A percentile compares a stretch with the other conserved stretches of the same genome.
phyloP scores from a whole-genome alignment of 1,140 invertebrate species.

The Meloidogyne exigua region DNA sequence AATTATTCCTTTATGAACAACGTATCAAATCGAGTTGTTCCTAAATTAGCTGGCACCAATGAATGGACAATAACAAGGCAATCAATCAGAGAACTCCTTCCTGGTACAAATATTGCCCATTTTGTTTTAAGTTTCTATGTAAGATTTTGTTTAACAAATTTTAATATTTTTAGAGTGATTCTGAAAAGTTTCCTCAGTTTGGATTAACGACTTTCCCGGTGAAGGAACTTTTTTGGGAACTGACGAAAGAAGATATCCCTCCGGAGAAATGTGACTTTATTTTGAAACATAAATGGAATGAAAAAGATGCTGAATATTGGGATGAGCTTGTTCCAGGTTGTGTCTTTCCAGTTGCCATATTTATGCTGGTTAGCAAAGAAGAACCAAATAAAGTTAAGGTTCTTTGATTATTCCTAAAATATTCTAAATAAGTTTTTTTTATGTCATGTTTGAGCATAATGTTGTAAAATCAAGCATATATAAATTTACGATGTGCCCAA shows the following conservation, averaged over 20 bases:
- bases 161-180: conserved; percentile 4
- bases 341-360: not conserved
- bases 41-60: conserved; percentile 12
- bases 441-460: conserved; percentile 13
- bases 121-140: conserved; percentile 22
- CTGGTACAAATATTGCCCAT: not conserved
- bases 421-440: not conserved
- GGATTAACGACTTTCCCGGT: conserved; percentile 4
- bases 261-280: conserved; percentile 3
- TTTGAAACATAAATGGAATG: conserved; percentile 10
- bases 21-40: not conserved
- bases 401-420: not conserved
- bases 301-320: conserved; percentile 9
- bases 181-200: not conserved
- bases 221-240: conserved; percentile 19
- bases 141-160: not conserved
- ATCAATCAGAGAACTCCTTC: not conserved
- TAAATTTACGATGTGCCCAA: conserved; percentile 19
- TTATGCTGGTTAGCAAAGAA: not conserved
- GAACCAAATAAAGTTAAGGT: conserved; percentile 11
- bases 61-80: conserved; percentile 13
- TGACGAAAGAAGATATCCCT: not conserved
- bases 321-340: not conserved
- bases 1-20: not conserved
- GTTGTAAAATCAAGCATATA: conserved; percentile 4